Evolutionary conservation across 2,797 vertebrate genomes (phyloP).

Genomic region (Myiothlypis chrysogaster): DNA sequence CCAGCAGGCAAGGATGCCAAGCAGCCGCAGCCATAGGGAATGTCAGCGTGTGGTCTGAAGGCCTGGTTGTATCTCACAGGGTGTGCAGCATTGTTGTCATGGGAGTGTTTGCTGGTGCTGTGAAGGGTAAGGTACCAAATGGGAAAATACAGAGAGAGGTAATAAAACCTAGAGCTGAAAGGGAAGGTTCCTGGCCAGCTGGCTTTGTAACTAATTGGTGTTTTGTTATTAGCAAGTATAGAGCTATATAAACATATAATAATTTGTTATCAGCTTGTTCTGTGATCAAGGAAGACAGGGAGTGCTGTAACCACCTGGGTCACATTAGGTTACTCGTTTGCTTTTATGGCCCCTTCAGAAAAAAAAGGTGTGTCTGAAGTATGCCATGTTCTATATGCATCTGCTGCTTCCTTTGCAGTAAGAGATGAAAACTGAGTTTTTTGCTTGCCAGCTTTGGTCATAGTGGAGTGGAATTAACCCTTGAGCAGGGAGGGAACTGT

Average conservation of each 20-base stretch:
- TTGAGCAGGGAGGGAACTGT: background rate
- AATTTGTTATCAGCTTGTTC: background rate
- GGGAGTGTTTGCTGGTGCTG: background rate
- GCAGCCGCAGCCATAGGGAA: background rate
- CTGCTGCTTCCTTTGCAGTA: background rate
- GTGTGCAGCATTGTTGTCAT: rapidly evolving
- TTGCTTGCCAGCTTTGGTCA: background rate
- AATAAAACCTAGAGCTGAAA: background rate
- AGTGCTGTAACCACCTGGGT: background rate
- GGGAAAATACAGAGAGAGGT: background rate
- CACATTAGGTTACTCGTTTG: background rate
- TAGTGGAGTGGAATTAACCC: background rate
- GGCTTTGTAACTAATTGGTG: background rate
- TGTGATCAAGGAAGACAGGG: background rate
- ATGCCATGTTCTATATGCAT: background rate
- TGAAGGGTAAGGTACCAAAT: background rate
- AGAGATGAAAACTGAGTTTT: background rate
- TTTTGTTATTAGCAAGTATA: background rate
- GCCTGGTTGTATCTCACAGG: background rate
- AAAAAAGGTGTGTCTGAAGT: background rate
- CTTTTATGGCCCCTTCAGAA: background rate
- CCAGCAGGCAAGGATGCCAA: background rate
- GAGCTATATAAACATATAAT: background rate
- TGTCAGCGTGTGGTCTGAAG: background rate
- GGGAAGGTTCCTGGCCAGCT: background rate